Evolutionary conservation across 2,113 vertebrate genomes (phyloP).

Genomic region (Pachypanchax playfairii): DNA sequence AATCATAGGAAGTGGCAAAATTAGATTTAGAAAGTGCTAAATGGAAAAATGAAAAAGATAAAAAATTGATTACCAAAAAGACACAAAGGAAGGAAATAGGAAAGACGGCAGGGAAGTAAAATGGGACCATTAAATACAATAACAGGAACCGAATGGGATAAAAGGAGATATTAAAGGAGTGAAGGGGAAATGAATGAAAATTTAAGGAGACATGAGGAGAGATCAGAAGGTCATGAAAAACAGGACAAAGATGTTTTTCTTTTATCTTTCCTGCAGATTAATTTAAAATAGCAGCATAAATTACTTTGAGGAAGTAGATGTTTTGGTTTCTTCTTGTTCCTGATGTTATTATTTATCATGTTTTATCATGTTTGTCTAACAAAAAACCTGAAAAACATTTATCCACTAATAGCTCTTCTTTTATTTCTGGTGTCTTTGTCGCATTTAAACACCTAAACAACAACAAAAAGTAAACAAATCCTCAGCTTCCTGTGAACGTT

Average conservation of each 20-base stretch:
- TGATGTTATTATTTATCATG: too few relatives aligned
- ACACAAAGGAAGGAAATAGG: neutral
- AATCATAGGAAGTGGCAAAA: neutral
- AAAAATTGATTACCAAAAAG: neutral
- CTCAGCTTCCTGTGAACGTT: neutral
- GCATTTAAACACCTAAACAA: conserved; percentile 23
- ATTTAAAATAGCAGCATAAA: too few relatives aligned
- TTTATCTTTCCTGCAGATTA: too few relatives aligned
- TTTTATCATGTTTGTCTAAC: too few relatives aligned
- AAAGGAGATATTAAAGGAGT: neutral
- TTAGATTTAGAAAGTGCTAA: neutral
- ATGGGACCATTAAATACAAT: too few relatives aligned
- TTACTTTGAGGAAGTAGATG: neutral
- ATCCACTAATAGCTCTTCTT: neutral
- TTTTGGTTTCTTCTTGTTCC: too few relatives aligned
- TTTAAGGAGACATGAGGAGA: neutral
- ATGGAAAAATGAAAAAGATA: neutral
- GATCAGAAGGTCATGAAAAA: neutral
- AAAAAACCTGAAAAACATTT: too few relatives aligned
- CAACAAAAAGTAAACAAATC: conserved; percentile 8
- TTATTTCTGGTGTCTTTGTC: conserved; percentile 9
- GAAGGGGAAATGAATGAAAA: neutral
- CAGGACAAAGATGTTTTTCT: too few relatives aligned
- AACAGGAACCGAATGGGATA: neutral
- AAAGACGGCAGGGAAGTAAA: neutral